phyloP scores from a whole-genome alignment of 1,140 invertebrate genomes.

The Pomacea maculata region DNA sequence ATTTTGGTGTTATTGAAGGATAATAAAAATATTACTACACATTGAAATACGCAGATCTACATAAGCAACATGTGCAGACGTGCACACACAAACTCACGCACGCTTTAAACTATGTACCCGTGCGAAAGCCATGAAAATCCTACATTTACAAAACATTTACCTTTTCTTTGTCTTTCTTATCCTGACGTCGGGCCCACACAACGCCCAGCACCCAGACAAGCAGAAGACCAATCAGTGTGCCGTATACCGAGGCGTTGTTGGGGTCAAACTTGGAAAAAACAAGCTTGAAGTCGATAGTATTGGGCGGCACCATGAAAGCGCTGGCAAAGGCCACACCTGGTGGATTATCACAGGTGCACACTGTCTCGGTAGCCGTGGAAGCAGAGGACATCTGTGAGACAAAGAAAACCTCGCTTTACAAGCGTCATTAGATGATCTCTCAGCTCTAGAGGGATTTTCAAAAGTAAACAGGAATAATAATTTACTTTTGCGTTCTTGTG shows the following conservation, averaged over 20 bases:
- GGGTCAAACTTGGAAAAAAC: background rate
- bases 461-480: no score
- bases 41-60: no score
- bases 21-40: no score
- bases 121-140: background rate
- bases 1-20: no score
- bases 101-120: no score
- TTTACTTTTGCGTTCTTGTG: no score
- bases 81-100: no score
- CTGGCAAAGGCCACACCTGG: background rate
- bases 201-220: background rate
- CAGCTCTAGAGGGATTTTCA: no score
- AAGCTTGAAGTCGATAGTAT: background rate
- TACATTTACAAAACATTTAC: background rate
- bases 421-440: no score
- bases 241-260: slow-evolving; percentile 11
- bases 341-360: slow-evolving; percentile 3
- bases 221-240: background rate
- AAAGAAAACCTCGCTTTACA: no score
- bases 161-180: slow-evolving; percentile 1
- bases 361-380: background rate
- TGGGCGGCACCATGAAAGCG: background rate
- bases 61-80: no score
- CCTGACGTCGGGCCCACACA: background rate
- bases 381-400: background rate